Percentiles rank a stretch among this genome's conserved stretches.
These are phyloP conservation scores for Trachelus troglodyta DNA, from an alignment of 2,888 invertebrate species.

Conservation along the genomic window DNA sequence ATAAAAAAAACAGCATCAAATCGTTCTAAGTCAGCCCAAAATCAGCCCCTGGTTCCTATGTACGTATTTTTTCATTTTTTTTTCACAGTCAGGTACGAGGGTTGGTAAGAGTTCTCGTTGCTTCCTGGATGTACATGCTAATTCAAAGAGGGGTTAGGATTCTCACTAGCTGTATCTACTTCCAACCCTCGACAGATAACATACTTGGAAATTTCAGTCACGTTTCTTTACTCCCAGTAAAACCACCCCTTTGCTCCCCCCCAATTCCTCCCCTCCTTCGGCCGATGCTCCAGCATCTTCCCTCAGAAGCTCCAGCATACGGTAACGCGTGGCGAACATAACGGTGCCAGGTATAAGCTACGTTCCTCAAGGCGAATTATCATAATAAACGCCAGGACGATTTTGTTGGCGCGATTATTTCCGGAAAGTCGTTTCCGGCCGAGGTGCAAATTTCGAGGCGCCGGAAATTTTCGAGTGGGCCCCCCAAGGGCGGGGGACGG, in stretches of 20 bases:
- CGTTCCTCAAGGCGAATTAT: neutral
- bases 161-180: neutral
- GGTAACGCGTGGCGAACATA: neutral
- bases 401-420: neutral
- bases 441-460: neutral
- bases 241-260: neutral
- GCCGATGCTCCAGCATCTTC: neutral
- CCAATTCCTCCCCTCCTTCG: neutral
- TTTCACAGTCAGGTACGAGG: neutral
- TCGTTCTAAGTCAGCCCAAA: neutral
- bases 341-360: neutral
- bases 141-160: neutral
- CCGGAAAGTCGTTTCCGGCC: neutral
- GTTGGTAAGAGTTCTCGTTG: neutral
- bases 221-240: neutral
- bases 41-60: neutral
- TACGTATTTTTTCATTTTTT: neutral
- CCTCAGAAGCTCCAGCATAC: neutral
- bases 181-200: neutral
- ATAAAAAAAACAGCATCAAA: too few species aligned
- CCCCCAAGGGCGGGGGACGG: too few species aligned
- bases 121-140: neutral
- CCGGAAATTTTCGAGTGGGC: neutral
- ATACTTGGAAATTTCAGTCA: neutral
- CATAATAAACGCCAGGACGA: neutral